phyloP scores from a whole-genome alignment of 2,797 vertebrate species.

The Kryptopterus vitreolus region DNA sequence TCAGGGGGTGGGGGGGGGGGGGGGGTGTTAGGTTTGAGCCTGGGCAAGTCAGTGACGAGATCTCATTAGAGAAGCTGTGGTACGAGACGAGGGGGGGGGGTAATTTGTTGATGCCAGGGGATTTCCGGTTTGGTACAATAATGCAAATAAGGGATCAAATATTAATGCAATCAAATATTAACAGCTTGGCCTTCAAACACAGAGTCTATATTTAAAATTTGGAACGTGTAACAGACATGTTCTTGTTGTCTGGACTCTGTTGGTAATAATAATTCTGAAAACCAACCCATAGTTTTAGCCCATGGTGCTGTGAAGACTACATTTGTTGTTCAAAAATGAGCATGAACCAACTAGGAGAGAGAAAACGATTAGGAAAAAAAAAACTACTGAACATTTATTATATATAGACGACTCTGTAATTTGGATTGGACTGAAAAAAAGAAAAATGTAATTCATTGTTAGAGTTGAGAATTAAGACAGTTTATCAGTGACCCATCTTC shows the following conservation, averaged over 20 bases:
- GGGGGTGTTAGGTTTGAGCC: background rate
- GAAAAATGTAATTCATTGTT: no score
- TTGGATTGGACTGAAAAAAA: background rate
- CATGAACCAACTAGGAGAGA: no score
- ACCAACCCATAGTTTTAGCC: background rate
- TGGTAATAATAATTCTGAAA: background rate
- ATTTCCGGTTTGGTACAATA: background rate
- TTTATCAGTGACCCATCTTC: no score
- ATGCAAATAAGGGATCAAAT: background rate
- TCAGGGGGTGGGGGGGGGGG: no score
- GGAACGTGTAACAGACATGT: background rate
- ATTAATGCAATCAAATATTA: no score
- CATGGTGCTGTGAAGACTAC: background rate
- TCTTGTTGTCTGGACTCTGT: background rate
- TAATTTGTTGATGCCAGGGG: background rate
- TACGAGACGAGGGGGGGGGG: no score
- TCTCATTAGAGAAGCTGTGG: background rate
- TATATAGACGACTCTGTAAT: background rate
- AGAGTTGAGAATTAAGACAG: no score
- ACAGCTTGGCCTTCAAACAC: background rate
- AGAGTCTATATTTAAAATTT: background rate
- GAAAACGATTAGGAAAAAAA: background rate
- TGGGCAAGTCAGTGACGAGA: background rate
- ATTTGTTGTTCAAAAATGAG: background rate
- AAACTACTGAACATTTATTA: background rate